Evolutionary conservation across 2,888 invertebrate genomes (phyloP), one percentile per base, ranked within the genome.

Genomic region (Leptinotarsa haldemani): DNA sequence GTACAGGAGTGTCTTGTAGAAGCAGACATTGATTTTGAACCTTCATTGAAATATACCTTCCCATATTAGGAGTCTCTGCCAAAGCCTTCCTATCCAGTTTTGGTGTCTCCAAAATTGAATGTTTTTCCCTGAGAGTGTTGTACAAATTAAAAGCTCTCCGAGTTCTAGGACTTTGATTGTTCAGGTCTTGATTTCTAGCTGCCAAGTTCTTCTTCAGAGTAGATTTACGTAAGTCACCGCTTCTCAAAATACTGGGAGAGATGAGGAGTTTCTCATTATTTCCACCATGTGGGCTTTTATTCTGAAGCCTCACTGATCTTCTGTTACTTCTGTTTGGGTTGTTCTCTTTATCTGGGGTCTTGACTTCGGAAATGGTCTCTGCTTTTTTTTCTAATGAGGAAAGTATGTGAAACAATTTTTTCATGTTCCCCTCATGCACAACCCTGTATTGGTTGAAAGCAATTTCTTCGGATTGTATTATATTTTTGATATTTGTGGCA

Each of bases 121-220:
- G 52, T 22, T 74, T 70, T 40, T 47, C 65, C 46, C 74, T 68
- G 20, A 74, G 63, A 13, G 56, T 69, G 22, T 71, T 74, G 18
- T 76, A 76, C 71, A 76, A 65, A 40, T 75, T 69, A 3, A 74
- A 48, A 3, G 77, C 75, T 52, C 73, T 76, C 53, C 61, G 52
- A 13, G 65, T 68, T 52, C 72, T 75, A 12, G 72, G 74, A 47
- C 77, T 76, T 25, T 70, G 64, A 25, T 56, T 63, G 20, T 58
- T 4, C n/a, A 58, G 68, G 30, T 76, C 65, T 30, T 71, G 53
- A 50, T 63, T 74, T 67, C 73, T 74, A 22, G 76, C 53, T n/a
- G 65, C 74, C 30, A 78, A 73, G 69, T 78, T 78, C 65, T 76
- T 78, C n/a, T 74, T 78, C 53, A 78, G 47, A 4, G 76, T 74